Percentiles rank a stretch among this genome's conserved stretches.
phyloP scores from a whole-genome alignment of 2,888 invertebrate species.

The Desoria tigrina region DNA sequence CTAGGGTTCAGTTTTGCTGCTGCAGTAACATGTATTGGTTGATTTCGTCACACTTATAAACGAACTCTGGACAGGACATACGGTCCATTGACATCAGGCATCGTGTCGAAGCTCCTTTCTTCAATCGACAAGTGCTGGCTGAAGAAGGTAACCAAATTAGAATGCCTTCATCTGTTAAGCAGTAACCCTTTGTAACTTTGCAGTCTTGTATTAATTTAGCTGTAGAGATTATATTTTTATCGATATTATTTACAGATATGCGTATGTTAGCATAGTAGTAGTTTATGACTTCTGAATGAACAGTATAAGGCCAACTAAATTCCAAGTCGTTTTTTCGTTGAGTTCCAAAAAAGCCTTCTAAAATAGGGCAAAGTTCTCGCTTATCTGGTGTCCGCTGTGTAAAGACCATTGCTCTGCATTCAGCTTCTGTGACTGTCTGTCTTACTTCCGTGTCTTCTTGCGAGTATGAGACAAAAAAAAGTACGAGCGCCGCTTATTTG shows the following conservation, averaged over 20 bases:
- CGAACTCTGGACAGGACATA: slow-evolving; percentile 8
- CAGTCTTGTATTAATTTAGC: not conserved
- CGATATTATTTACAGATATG: not conserved
- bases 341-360: not conserved
- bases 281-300: not conserved
- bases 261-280: not conserved
- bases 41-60: slow-evolving; percentile 1
- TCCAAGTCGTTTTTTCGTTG: not conserved
- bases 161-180: not conserved
- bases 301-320: slow-evolving; percentile 5
- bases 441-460: too few relatives aligned
- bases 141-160: not conserved
- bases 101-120: not conserved
- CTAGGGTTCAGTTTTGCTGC: not conserved
- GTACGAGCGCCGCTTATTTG: not conserved
- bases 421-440: not conserved
- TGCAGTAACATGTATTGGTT: not conserved
- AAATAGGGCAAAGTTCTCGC: not conserved
- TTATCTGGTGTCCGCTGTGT: not conserved
- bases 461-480: slow-evolving; percentile 5
- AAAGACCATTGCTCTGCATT: not conserved
- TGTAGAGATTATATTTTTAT: not conserved
- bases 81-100: not conserved
- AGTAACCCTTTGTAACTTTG: not conserved
- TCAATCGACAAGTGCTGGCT: not conserved